Evolutionary conservation across 2,113 vertebrate species (phyloP).

Genomic region (Hyaena hyaena): DNA sequence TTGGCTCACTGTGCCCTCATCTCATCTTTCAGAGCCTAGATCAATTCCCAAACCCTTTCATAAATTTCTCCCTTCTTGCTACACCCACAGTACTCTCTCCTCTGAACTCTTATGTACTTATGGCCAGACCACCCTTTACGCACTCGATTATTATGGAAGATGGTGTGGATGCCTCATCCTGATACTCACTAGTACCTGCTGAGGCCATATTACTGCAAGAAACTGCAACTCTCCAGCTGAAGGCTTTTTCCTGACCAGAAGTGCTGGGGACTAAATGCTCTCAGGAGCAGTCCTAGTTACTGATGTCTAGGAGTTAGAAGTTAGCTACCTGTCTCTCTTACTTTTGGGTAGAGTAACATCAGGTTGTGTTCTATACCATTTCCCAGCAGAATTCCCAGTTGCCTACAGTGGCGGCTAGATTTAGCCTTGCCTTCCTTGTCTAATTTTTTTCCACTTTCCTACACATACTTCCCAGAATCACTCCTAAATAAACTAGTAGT

Average conservation of each 20-base stretch:
- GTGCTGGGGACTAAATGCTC: not conserved
- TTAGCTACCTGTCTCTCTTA: not conserved
- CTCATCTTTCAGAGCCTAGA: not conserved
- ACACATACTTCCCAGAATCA: not conserved
- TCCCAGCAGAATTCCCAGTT: not conserved
- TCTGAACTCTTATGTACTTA: not conserved
- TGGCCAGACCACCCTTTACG: fast-evolving
- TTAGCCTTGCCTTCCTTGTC: not conserved
- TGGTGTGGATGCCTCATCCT: not conserved
- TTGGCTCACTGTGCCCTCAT: not conserved
- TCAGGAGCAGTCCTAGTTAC: not conserved
- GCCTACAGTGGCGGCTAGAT: too few relatives aligned
- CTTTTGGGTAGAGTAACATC: not conserved
- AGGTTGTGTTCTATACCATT: fast-evolving
- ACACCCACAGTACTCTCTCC: too few relatives aligned
- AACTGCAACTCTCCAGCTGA: not conserved
- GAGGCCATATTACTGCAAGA: not conserved
- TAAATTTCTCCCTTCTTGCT: not conserved
- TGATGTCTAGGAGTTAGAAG: not conserved
- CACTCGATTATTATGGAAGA: not conserved
- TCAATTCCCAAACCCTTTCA: not conserved
- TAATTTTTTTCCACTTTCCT: not conserved
- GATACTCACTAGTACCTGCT: too few relatives aligned
- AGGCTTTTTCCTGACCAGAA: not conserved
- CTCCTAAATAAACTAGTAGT: not conserved